Conservation (phyloP, 1,140 invertebrate genomes). For the Hirudo medicinalis region DNA sequence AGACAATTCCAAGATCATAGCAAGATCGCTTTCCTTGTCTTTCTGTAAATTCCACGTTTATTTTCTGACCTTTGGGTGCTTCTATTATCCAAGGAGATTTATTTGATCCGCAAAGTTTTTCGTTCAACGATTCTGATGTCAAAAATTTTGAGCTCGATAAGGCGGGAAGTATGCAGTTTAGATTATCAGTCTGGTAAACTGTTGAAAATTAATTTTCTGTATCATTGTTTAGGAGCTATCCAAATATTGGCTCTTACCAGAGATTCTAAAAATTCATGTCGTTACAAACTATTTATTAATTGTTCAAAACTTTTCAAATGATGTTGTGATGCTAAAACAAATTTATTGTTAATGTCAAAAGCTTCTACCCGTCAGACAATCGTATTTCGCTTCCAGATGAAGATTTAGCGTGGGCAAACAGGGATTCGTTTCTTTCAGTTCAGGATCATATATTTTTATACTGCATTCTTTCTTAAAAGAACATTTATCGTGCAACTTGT, state of each 20-base stretch:
- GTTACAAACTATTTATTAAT: too few species aligned
- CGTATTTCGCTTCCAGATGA: conserved; percentile 12
- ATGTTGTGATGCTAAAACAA: neutral
- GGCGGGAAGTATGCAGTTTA: too few species aligned
- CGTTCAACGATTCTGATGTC: too few species aligned
- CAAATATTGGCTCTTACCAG: too few species aligned
- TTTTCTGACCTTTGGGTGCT: neutral
- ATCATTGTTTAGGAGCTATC: too few species aligned
- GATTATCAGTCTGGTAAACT: too few species aligned
- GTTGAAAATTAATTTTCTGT: too few species aligned
- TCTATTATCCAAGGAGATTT: neutral
- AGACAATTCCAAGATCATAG: too few species aligned
- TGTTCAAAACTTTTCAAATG: neutral
- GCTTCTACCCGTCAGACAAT: conserved; percentile 4
- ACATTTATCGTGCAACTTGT: neutral
- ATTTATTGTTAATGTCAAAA: neutral
- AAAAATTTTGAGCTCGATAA: too few species aligned
- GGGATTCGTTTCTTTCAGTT: neutral
- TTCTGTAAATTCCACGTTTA: neutral
- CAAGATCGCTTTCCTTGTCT: too few species aligned
- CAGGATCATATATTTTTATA: neutral
- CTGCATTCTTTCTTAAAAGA: conserved; percentile 7
- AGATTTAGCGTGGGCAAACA: conserved; percentile 10
- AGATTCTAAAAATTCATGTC: too few species aligned
- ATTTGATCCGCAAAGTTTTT: neutral